phyloP scores from a whole-genome alignment of 1,140 invertebrate species.

The Chrysomallon squamiferum region DNA sequence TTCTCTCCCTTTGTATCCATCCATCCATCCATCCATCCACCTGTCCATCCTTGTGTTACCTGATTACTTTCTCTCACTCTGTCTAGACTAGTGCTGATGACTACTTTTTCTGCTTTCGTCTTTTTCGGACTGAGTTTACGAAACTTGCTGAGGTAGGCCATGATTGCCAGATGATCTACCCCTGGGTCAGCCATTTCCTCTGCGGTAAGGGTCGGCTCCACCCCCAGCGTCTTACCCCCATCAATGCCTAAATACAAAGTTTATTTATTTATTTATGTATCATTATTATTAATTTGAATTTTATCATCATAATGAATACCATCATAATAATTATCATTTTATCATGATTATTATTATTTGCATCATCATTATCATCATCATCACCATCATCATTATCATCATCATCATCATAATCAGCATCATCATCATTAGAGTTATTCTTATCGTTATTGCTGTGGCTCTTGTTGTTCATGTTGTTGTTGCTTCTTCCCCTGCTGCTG shows the following conservation, averaged over 20 bases:
- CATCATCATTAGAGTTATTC: no score
- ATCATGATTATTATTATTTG: no score
- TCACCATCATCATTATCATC: no score
- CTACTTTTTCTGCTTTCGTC: conserved; percentile 45
- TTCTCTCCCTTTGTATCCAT: no score
- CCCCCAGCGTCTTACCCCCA: conserved; percentile 68
- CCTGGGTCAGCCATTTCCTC: conserved; percentile 94
- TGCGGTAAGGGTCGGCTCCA: conserved; percentile 86
- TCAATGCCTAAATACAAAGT: conserved; percentile 55
- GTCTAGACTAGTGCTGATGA: conserved; percentile 34
- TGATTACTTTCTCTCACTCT: conserved; percentile 33
- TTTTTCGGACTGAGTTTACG: conserved; percentile 79
- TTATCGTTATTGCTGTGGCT: no score
- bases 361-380: no score
- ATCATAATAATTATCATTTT: no score
- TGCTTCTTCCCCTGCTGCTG: no score
- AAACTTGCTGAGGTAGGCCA: conserved; percentile 90
- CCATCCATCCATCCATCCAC: not conserved
- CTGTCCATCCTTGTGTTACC: conserved; percentile 22
- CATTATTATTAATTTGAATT: no score
- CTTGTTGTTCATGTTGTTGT: no score
- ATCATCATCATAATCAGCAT: no score
- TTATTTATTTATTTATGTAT: not conserved
- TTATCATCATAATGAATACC: no score
- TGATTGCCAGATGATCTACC: conserved; percentile 92